phyloP scores from a whole-genome alignment of 1,140 invertebrate genomes.

The Drosophila pruinosa region DNA sequence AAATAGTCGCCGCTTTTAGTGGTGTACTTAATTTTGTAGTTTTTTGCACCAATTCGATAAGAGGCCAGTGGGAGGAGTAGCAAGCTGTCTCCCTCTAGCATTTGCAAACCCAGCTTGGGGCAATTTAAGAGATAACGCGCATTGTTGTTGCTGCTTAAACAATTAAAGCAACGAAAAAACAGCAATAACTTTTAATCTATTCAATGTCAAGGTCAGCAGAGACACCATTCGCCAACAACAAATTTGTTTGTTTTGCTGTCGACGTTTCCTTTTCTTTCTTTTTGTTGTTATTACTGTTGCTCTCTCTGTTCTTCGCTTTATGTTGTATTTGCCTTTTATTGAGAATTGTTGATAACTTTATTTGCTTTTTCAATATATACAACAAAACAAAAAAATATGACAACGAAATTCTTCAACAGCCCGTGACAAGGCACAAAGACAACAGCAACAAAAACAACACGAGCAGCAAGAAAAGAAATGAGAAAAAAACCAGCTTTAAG shows the following conservation, averaged over 20 bases:
- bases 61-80: conserved; percentile 1
- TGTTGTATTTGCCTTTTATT: conserved; percentile 46
- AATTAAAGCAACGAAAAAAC: conserved; percentile 41
- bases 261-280: conserved; percentile 21
- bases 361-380: conserved; percentile 55
- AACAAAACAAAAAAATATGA: conserved; percentile 2
- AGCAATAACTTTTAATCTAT: conserved; percentile 60
- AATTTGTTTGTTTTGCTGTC: conserved; percentile 45
- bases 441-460: conserved; percentile 17
- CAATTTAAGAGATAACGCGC: conserved; percentile 22
- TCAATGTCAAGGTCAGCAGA: conserved; percentile 71
- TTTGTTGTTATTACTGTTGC: conserved; percentile 21
- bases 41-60: conserved; percentile 43
- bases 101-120: neutral
- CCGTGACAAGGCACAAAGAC: conserved; percentile 42
- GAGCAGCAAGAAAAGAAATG: too few relatives aligned
- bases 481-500: conserved; percentile 20
- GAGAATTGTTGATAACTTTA: conserved; percentile 76
- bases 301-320: conserved; percentile 29
- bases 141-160: conserved; percentile 25
- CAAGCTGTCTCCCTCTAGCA: neutral
- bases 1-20: conserved; percentile 28
- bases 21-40: conserved; percentile 10
- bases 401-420: conserved; percentile 41
- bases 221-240: conserved; percentile 32